A percentile compares a stretch with the other conserved stretches of the same genome.
phyloP scores from a whole-genome alignment of 2,113 vertebrate genomes.

The Thryonomys swinderianus region DNA sequence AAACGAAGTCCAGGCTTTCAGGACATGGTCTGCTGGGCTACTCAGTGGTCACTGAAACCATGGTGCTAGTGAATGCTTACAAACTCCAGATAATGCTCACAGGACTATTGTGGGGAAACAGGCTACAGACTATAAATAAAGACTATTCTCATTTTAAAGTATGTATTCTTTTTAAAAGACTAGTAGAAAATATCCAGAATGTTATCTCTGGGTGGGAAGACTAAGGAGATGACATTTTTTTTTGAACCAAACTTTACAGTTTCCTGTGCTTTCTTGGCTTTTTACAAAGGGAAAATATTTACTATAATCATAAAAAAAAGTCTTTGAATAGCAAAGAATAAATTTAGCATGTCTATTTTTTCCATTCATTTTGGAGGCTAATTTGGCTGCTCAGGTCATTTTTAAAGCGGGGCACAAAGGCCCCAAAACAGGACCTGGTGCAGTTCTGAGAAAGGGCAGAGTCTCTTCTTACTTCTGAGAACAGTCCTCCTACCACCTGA shows the following conservation, averaged over 20 bases:
- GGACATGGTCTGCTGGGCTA: background rate
- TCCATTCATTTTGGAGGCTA: background rate
- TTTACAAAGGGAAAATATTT: slow-evolving; percentile 44
- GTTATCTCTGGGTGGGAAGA: slow-evolving; percentile 33
- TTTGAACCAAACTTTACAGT: background rate
- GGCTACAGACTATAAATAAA: background rate
- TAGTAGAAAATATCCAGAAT: background rate
- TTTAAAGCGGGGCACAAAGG: background rate
- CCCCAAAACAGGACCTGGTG: background rate
- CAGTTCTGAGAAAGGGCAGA: background rate
- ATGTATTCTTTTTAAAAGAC: background rate
- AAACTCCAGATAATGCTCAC: background rate
- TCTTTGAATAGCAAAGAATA: slow-evolving; percentile 31
- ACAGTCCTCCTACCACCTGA: background rate
- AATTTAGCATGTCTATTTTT: background rate
- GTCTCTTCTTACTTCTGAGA: background rate
- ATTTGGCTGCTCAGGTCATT: slow-evolving; percentile 9
- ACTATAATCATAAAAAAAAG: slow-evolving; percentile 12
- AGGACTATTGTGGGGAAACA: accelerated
- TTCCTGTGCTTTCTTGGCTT: background rate
- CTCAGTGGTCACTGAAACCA: background rate
- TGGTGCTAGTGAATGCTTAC: background rate
- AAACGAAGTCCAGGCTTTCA: background rate
- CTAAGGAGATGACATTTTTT: background rate
- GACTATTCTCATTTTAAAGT: background rate